Evolutionary conservation across 2,113 vertebrate genomes (phyloP).

Genomic region (Tricholaema leucomelas): DNA sequence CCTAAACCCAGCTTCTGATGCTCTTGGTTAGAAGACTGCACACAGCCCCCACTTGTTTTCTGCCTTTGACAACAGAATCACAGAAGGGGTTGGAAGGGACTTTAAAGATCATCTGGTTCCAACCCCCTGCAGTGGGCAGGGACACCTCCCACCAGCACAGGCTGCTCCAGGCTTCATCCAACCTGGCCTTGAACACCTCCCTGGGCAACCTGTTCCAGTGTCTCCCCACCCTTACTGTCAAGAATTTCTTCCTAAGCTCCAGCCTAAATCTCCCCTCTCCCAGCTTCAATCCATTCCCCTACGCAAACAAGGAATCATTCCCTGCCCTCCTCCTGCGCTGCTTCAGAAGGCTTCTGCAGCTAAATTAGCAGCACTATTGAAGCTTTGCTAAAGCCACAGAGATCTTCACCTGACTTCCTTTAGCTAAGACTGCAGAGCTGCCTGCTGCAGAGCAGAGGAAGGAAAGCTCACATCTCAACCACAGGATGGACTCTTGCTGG

Average conservation of each 20-base stretch:
- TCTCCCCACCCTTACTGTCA: too few species aligned
- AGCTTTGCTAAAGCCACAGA: neutral
- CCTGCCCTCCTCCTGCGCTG: neutral
- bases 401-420: neutral
- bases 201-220: too few species aligned
- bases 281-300: too few species aligned
- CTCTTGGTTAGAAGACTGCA: neutral
- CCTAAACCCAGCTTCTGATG: neutral
- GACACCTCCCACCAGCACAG: too few species aligned
- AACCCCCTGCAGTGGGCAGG: too few species aligned
- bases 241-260: too few species aligned
- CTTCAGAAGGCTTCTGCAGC: neutral
- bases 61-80: neutral
- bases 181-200: too few species aligned
- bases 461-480: neutral
- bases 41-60: neutral
- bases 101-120: too few species aligned
- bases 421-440: neutral
- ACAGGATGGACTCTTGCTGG: fast-evolving
- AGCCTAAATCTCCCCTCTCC: too few species aligned
- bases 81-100: too few species aligned
- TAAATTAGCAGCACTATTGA: neutral
- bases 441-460: neutral
- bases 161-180: too few species aligned
- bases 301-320: neutral